Percentiles rank a stretch among this genome's conserved stretches.
Evolutionary conservation across 2,888 invertebrate species (phyloP).

Genomic region (Agriopis aurantiaria): DNA sequence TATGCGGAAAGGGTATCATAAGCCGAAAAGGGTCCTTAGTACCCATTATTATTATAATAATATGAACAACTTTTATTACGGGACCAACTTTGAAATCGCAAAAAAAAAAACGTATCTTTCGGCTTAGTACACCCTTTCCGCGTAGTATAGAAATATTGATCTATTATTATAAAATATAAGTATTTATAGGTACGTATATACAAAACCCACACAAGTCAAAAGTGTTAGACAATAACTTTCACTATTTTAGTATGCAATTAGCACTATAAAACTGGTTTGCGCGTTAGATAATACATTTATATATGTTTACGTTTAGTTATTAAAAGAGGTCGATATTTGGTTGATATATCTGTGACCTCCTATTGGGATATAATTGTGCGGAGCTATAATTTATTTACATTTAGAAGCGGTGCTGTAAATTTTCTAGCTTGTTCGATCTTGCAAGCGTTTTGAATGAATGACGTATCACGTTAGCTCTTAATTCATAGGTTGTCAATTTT

Average conservation of each 20-base stretch:
- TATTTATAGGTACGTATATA: not conserved
- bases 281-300: conserved; percentile 30
- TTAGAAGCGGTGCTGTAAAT: not conserved
- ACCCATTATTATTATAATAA: no score
- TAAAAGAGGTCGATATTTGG: conserved; percentile 11
- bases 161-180: not conserved
- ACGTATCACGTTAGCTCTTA: no score
- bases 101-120: no score
- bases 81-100: no score
- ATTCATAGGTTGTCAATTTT: no score
- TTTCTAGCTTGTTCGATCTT: not conserved
- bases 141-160: no score
- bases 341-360: not conserved
- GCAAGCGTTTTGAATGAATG: no score
- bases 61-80: no score
- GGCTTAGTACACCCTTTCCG: no score
- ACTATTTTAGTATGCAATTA: conserved; percentile 35
- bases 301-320: conserved; percentile 16
- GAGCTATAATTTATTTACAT: no score
- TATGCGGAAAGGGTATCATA: no score
- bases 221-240: conserved; percentile 43
- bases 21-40: no score
- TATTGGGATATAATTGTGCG: not conserved
- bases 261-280: conserved; percentile 35
- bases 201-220: conserved; percentile 25